Evolutionary conservation across 2,888 invertebrate genomes (phyloP).

Genomic region (Lochmaea capreae): DNA sequence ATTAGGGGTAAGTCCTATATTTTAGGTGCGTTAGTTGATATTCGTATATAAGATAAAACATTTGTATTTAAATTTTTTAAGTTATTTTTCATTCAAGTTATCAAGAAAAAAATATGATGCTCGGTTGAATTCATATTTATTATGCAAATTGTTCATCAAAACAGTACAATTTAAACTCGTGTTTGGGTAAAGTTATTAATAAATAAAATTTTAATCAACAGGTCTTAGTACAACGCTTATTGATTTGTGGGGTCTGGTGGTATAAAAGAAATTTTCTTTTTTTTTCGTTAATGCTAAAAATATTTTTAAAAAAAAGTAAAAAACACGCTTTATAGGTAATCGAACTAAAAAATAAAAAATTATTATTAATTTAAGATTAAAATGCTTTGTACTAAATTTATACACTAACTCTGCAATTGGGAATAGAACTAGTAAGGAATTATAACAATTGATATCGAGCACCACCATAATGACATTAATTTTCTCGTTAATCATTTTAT

Average conservation of each 20-base stretch:
- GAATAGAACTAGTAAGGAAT: too few species aligned
- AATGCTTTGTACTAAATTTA: too few species aligned
- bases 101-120: background rate
- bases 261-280: background rate
- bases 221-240: constrained; percentile 34
- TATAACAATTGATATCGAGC: too few species aligned
- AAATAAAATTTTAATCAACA: constrained; percentile 38
- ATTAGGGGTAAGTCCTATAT: constrained; percentile 38
- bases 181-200: background rate
- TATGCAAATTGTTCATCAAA: background rate
- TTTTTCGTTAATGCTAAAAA: background rate
- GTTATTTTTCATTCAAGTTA: background rate
- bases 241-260: constrained; percentile 30
- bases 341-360: too few species aligned
- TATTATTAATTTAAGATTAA: too few species aligned
- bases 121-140: background rate
- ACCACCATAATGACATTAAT: too few species aligned
- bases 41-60: background rate
- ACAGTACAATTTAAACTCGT: background rate
- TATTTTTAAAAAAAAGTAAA: too few species aligned
- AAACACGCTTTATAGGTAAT: too few species aligned
- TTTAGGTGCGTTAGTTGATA: background rate
- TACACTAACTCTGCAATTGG: too few species aligned
- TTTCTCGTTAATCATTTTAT: too few species aligned
- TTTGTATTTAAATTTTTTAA: background rate